Percentiles rank a stretch among this genome's conserved stretches.
Evolutionary conservation across 2,797 vertebrate genomes (phyloP).

Genomic region (Distichodus sexfasciatus): DNA sequence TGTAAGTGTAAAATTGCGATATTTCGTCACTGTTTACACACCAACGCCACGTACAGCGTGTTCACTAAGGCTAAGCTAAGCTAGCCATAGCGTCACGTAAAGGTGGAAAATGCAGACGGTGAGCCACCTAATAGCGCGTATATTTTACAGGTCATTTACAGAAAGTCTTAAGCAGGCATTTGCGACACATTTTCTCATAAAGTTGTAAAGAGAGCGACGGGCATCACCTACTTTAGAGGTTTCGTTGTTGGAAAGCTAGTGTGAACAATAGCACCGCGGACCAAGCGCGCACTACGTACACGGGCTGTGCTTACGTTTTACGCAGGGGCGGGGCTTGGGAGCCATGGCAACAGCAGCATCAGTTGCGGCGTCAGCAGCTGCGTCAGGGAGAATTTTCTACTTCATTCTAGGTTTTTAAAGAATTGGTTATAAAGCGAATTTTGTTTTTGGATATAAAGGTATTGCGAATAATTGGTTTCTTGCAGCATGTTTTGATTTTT

Average conservation of each 20-base stretch:
- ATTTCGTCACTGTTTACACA: too few species aligned
- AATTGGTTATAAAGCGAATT: too few species aligned
- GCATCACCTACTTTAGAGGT: constrained; percentile 68
- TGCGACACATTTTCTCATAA: not conserved
- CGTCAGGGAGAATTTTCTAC: too few species aligned
- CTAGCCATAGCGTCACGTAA: constrained; percentile 29
- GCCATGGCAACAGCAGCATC: constrained; percentile 60
- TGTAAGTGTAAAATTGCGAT: too few species aligned
- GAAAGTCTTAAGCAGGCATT: not conserved
- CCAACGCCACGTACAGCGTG: too few species aligned
- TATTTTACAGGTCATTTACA: not conserved
- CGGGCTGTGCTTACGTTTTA: constrained; percentile 35
- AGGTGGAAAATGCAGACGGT: not conserved
- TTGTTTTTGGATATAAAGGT: too few species aligned
- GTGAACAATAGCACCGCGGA: constrained; percentile 53
- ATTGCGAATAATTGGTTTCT: too few species aligned
- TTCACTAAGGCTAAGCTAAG: too few species aligned
- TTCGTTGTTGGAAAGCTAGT: constrained; percentile 53
- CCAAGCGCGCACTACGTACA: constrained; percentile 59
- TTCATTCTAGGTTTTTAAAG: too few species aligned
- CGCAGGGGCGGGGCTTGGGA: constrained; percentile 51
- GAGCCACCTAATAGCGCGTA: too few species aligned
- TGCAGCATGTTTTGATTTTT: too few species aligned
- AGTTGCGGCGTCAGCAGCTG: too few species aligned
- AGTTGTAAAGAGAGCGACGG: constrained; percentile 18